Evolutionary conservation across 1,140 invertebrate genomes (phyloP), one percentile per base, ranked within the genome.

Genomic region (Formica selysi): DNA sequence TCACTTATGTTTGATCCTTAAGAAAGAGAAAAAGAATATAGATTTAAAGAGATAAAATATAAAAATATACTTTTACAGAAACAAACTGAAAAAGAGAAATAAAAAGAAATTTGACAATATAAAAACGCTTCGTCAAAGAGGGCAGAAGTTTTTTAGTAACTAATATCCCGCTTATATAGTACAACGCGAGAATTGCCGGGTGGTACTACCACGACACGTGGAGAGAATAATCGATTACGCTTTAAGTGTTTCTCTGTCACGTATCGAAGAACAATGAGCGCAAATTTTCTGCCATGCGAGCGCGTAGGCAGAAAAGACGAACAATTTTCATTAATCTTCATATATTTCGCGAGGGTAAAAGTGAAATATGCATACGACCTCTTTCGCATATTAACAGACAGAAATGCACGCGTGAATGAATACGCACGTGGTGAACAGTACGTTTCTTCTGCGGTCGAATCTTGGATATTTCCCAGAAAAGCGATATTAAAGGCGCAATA

Each of bases 401-500:
- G 13, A 51, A 51, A 19, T 51, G 32, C 26, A 32, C 16, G 61
- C 13, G 36, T 19, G 71, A 61, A 74, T 68, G 65, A 64, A 73
- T 76, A 70, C 62, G 62, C 76, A 44, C 59, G 59, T 36, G 54
- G 22, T 74, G 65, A 67, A 62, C 74, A 85, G 86, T 91, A 92
- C 88, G 91, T 61, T 87, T 89, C 86, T 90, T 87, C 29, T 62
- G 90, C 83, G 88, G 67, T 85, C 41, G 85, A 86, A 87, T 92
- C 91, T 93, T 93, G 93, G 92, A 93, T 71, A 71, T 86, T 65
- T 88, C 85, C 91, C 92, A 93, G 91, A 36, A 67, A 90, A 61
- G 76, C 70, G 84, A 90, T 90, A 91, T 93, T 91, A 92, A 93
- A 91, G 91, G 90, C 91, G 91, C 91, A 92, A 93, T 93, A 93